Evolutionary conservation across 2,113 vertebrate species (phyloP), one percentile per base, ranked within the genome.

Genomic region (Scalopus aquaticus): DNA sequence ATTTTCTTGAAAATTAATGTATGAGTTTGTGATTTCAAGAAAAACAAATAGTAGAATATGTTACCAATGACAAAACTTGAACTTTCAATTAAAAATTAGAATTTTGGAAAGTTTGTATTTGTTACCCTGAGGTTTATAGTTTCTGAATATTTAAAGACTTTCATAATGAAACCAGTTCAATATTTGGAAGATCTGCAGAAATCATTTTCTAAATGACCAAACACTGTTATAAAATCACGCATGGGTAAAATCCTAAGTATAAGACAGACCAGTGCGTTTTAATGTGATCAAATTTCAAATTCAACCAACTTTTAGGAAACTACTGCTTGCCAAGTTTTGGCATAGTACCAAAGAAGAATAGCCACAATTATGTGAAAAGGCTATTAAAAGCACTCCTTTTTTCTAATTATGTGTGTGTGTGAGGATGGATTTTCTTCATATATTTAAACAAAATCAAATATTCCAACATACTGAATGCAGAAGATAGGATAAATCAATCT

Each of bases 391-490:
- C 10, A 73, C 10, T 30, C 5, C 54, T 39, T 58, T 62, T n/a
- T 80, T 81, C 70, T 26, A 90, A 74, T 58, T 91, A 39, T 39
- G 12, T 54, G 44, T 74, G 20, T 42, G 10, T 24, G 10, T 22
- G 22, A 81, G n/a, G 37, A 19, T 82, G 30, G 49, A 74, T 64
- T 60, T 64, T 89, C 65, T 90, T 94, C 32, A 82, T 20, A 51
- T 73, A 83, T 73, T 85, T 96, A 79, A 96, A 89, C 9, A 9
- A 91, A 89, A 93, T 69, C 13, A 73, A 91, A 74, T 44, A 70
- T 39, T 54, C 17, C 42, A 64, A 74, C 17, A 89, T 49, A 67
- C 3, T 44, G 12, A 91, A 89, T 56, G n/a, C 32, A 72, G 79
- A 92, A 89, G 65, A 26, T 32, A 88, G 9, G 20, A 64, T 46